Base-by-base conservation (phyloP, 2,888 invertebrate species). In the Lasioglossum malachurum region DNA sequence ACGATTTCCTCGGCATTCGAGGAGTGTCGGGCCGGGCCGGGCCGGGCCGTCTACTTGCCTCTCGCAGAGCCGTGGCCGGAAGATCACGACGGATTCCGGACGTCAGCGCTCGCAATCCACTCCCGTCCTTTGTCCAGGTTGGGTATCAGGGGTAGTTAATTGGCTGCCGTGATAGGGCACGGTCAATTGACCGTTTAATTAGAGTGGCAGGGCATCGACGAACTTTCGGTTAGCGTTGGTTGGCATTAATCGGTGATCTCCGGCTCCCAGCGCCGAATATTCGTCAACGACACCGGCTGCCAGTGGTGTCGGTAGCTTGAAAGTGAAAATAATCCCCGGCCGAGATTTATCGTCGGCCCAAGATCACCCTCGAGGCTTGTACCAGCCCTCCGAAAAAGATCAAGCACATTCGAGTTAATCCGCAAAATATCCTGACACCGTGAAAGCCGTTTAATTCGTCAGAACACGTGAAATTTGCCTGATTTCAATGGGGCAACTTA, bases 121-220 rank as follows among this genome's bases (percentile, higher is more conserved):
- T 49, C 71, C 71, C 60, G 35, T 5, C 86, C 86, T 81, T 86
- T 84, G 85, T 86, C 80, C 73, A 75, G 80, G 77, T 35, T 69
- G 44, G 85, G 87, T 77, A 77, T 87, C 86, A 82, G 41, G 78
- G 82, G 35, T 80, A 72, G 86, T 86, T 85, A 80, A 86, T 84
- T 86, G 82, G 87, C 74, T 79, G 78, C 35, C 76, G 67, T 31
- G 79, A 69, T 77, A 79, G 64, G 75, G 79, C 16, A 79, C 44
- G 86, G 82, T 75, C 86, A 87, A 87, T 87, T 87, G 82, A 80
- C 64, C 84, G 78, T 88, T 82, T 84, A 83, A 87, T 84, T 84
- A 87, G 84, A 75, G 88, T 85, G 79, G 76, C 76, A 74, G 78
- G 78, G 53, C 64, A 72, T 78, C 86, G 86, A 81, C 75, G 86